Conservation (phyloP, 2,888 invertebrate genomes). For the Agonopterix arenella region DNA sequence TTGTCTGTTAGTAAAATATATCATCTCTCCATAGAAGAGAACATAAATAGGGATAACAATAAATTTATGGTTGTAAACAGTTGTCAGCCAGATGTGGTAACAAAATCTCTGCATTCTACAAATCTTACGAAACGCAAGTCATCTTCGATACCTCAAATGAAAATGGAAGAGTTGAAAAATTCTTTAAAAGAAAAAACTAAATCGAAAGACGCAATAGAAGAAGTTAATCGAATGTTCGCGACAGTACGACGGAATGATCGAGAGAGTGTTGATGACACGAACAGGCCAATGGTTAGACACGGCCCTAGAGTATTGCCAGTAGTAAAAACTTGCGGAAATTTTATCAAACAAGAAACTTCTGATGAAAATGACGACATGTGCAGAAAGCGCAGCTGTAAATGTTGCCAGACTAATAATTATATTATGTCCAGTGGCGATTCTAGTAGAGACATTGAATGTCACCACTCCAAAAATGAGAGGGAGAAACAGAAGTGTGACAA, state of each 20-base stretch:
- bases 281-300: constrained; percentile 47
- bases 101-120: constrained; percentile 23
- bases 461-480: constrained; percentile 14
- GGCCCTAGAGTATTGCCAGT: constrained; percentile 62
- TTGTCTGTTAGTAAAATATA: constrained; percentile 36
- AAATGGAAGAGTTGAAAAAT: constrained; percentile 55
- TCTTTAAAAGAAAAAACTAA: constrained; percentile 46
- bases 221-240: constrained; percentile 65
- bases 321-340: constrained; percentile 32
- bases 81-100: constrained; percentile 27
- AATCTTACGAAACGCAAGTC: constrained; percentile 52
- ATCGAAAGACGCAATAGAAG: constrained; percentile 57
- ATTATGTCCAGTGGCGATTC: constrained; percentile 54
- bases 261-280: constrained; percentile 23
- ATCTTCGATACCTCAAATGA: constrained; percentile 65
- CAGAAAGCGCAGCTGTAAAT: constrained; percentile 12
- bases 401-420: constrained; percentile 31
- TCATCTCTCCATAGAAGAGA: constrained; percentile 38
- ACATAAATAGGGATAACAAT: constrained; percentile 17
- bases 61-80: constrained; percentile 40
- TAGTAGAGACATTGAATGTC: constrained; percentile 24
- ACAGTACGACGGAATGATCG: constrained; percentile 34
- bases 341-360: neutral
- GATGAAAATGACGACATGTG: neutral
- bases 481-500: constrained; percentile 26